A percentile compares a stretch with the other conserved stretches of the same genome.
phyloP scores from a whole-genome alignment of 2,113 vertebrate genomes.

The Otocyon megalotis region DNA sequence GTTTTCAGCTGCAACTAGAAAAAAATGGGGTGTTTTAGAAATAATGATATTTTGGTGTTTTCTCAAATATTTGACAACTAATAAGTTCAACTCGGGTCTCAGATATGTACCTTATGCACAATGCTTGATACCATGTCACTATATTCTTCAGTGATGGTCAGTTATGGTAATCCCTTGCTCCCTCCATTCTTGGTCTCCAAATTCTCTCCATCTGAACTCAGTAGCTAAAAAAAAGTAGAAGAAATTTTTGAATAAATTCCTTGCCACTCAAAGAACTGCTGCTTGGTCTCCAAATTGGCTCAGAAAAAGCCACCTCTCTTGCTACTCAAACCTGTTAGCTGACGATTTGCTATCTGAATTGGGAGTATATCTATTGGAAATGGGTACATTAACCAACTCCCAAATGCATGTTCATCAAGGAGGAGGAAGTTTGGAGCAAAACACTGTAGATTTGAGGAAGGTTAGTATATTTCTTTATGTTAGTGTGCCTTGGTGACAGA shows the following conservation, averaged over 20 bases:
- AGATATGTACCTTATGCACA: neutral
- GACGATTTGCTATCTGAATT: neutral
- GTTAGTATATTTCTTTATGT: neutral
- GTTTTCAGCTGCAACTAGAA: neutral
- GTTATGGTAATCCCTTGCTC: neutral
- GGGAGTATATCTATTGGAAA: neutral
- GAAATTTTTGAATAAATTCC: neutral
- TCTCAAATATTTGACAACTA: conserved; percentile 18
- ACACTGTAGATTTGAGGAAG: neutral
- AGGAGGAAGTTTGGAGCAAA: neutral
- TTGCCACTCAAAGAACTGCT: neutral
- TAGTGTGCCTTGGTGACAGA: neutral
- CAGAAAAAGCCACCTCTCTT: neutral
- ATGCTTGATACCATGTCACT: neutral
- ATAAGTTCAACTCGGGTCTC: neutral
- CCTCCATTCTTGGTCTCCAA: neutral
- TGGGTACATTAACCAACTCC: neutral
- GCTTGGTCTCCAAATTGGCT: neutral
- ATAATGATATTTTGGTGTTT: conserved; percentile 4
- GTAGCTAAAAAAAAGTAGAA: neutral
- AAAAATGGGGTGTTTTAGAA: neutral
- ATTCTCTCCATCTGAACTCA: neutral
- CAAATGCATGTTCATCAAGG: neutral
- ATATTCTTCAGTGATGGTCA: neutral
- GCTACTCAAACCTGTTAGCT: neutral